Conservation (phyloP, 2,888 invertebrate species). For the Pristionchus arcanus region DNA sequence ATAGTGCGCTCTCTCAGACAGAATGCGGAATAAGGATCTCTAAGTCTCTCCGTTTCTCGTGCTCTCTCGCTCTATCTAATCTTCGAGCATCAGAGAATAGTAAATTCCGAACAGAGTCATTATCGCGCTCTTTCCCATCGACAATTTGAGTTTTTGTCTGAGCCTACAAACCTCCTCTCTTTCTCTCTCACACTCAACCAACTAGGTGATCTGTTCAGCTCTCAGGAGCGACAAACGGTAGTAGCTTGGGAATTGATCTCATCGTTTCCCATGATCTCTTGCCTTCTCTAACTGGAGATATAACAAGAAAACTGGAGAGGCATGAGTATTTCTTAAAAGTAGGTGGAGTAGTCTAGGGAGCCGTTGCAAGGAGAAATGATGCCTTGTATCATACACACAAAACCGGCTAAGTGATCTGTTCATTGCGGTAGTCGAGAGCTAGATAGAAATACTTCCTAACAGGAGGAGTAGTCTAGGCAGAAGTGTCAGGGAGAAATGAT, state of each 20-base stretch:
- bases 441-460: neutral
- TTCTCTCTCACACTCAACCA: too few relatives aligned
- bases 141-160: neutral
- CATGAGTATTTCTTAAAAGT: too few relatives aligned
- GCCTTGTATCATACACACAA: neutral
- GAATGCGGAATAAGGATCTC: neutral
- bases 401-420: neutral
- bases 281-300: too few relatives aligned
- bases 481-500: neutral
- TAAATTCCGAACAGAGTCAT: neutral
- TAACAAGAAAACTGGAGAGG: too few relatives aligned
- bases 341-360: neutral
- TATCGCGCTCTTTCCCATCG: slow-evolving; percentile 12
- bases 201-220: too few relatives aligned
- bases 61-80: neutral
- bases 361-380: neutral
- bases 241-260: too few relatives aligned
- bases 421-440: too few relatives aligned
- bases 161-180: neutral
- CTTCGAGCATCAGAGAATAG: neutral
- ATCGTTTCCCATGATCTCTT: too few relatives aligned
- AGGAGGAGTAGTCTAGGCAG: neutral
- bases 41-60: neutral
- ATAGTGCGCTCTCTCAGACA: neutral
- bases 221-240: neutral